Evolutionary conservation across 2,888 invertebrate genomes (phyloP), one percentile per base, ranked within the genome.

Genomic region (Harpalus rufipes): DNA sequence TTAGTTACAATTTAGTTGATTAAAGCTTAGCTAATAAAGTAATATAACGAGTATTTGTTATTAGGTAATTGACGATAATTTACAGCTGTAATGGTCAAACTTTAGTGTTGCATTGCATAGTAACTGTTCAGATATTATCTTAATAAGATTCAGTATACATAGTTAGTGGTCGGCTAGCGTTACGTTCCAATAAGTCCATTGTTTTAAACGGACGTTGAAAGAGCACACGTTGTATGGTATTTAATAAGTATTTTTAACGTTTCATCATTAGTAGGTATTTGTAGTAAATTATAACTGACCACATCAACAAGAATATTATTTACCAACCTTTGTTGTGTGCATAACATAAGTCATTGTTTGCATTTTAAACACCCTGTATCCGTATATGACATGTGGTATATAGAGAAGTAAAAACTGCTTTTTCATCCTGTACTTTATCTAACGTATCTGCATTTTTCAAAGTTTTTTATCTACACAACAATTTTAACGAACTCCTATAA

Each of bases 161-260:
- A 74, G 59, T 72, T 83, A 74, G 83, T 72, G 41, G 79, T 82
- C 51, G 39, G 63, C 58, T 72, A 25, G 59, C 83, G 84, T 84
- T 78, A 84, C 84, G 84, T 84, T 78, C 84, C 84, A 84, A 84
- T 84, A 84, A 84, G 61, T 76, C 78, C 51, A 78, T 84, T 84
- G 84, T 84, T 84, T 83, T 74, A 74, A 41, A 18, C 72, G 72
- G 44, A 74, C 72, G 72, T 44, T 72, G 68, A 39, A 72, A 72
- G 41, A 39, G 41, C 14, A 68, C 14, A 68, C 68, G 39, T 68
- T 68, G 21, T 39, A 32, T 39, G 39, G 68, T 10, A 32, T 68
- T 68, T 68, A 68, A 68, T 68, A 68, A 68, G 68, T 25, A 68
- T 68, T 68, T 68, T 68, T 39, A 68, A 14, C n/a, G 14, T 32